A percentile compares a stretch with the other conserved stretches of the same genome.
Evolutionary conservation across 2,888 invertebrate species (phyloP).

Genomic region (Eristalinus sepulchralis): DNA sequence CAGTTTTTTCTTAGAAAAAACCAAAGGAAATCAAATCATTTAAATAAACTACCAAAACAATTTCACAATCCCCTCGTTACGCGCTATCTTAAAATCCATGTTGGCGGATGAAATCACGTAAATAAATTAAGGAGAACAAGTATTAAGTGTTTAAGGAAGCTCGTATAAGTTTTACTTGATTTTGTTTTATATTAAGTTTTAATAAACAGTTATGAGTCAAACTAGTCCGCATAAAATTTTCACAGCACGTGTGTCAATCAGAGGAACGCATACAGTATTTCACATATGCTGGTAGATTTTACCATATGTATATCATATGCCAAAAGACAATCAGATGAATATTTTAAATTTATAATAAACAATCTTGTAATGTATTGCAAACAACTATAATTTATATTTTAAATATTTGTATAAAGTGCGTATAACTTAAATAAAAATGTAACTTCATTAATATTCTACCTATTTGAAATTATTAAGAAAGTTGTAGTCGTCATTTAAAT

Average conservation of each 20-base stretch:
- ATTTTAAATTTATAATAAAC: not conserved
- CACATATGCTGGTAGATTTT: not conserved
- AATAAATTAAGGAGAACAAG: not conserved
- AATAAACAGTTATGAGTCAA: slow-evolving; percentile 43
- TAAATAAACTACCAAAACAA: slow-evolving; percentile 16
- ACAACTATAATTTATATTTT: slow-evolving; percentile 27
- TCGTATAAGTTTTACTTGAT: slow-evolving; percentile 1
- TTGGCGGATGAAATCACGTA: not conserved
- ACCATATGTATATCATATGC: slow-evolving; percentile 23
- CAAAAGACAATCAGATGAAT: slow-evolving; percentile 57
- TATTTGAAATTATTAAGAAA: slow-evolving; percentile 15
- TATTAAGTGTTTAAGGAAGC: slow-evolving; percentile 20
- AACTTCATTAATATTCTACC: slow-evolving; percentile 56
- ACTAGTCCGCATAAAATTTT: slow-evolving; percentile 46
- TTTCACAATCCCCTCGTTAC: not conserved
- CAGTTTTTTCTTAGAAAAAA: not conserved
- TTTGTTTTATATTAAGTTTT: slow-evolving; percentile 9
- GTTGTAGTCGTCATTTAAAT: too few species aligned
- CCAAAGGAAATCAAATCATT: slow-evolving; percentile 15
- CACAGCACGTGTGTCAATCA: not conserved
- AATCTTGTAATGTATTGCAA: slow-evolving; percentile 44
- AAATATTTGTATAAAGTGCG: slow-evolving; percentile 68
- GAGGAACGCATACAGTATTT: not conserved
- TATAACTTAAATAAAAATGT: slow-evolving; percentile 61
- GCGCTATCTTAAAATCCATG: slow-evolving; percentile 13